Percentiles rank a stretch among this genome's conserved stretches.
phyloP scores from a whole-genome alignment of 2,797 vertebrate genomes.

The Lophius americanus region DNA sequence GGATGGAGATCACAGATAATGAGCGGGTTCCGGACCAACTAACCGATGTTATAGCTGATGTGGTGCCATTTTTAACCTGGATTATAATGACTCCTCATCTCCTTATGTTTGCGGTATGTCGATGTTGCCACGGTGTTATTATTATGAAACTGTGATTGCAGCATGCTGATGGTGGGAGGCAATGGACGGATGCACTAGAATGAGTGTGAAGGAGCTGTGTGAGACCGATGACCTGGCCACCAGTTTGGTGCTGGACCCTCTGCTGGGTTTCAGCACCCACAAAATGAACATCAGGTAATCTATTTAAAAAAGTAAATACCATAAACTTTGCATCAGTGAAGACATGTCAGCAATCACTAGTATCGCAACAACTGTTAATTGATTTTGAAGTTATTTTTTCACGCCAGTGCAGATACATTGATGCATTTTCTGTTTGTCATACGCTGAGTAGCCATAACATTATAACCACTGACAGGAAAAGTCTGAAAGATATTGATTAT shows the following conservation, averaged over 20 bases:
- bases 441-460: too few species aligned
- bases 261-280: constrained; percentile 92
- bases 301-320: neutral
- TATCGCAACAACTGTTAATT: too few species aligned
- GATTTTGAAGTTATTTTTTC: rapidly evolving
- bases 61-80: constrained; percentile 8
- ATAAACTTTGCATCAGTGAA: too few species aligned
- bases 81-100: constrained; percentile 17
- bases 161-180: constrained; percentile 88
- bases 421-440: neutral
- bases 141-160: constrained; percentile 51
- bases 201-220: constrained; percentile 93
- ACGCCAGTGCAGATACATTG: neutral
- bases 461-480: too few species aligned
- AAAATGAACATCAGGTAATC: constrained; percentile 95
- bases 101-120: constrained; percentile 24
- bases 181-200: constrained; percentile 90
- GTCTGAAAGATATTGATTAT: too few species aligned
- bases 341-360: too few species aligned
- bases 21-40: neutral
- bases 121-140: constrained; percentile 34
- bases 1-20: neutral
- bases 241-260: constrained; percentile 90
- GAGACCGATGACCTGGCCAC: constrained; percentile 94
- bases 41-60: neutral